These are phyloP conservation scores for Phrynosoma platyrhinos DNA, from an alignment of 2,113 vertebrate species.

Conservation along the genomic window DNA sequence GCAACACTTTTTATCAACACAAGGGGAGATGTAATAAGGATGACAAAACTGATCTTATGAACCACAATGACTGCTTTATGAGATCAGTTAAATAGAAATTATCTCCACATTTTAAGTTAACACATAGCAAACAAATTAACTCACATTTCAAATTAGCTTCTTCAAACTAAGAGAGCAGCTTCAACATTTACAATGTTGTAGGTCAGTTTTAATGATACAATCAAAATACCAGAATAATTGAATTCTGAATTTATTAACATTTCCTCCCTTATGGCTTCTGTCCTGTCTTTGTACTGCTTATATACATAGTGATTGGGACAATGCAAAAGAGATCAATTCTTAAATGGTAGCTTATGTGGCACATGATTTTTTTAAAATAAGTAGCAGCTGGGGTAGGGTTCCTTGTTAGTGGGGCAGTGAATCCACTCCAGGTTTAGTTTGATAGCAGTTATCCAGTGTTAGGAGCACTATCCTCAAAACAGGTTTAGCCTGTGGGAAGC, in stretches of 20 bases:
- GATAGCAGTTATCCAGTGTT: no score
- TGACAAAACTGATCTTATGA: not conserved
- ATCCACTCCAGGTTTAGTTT: no score
- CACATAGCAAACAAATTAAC: constrained; percentile 14
- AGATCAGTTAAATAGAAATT: constrained; percentile 20
- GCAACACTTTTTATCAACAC: constrained; percentile 18
- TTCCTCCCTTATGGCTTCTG: not conserved
- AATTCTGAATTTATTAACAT: constrained; percentile 18
- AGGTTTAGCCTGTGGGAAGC: no score
- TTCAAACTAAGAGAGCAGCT: not conserved
- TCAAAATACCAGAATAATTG: not conserved
- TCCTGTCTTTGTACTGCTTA: not conserved
- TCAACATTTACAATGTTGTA: not conserved
- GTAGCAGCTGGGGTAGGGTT: no score
- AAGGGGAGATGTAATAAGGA: constrained; percentile 16
- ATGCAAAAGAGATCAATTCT: no score
- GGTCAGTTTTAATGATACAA: not conserved
- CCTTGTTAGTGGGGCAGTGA: no score
- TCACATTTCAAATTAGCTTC: constrained; percentile 4
- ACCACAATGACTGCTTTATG: not conserved
- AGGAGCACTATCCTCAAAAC: no score
- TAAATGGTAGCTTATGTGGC: no score
- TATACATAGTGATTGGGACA: not conserved
- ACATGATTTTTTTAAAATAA: no score
- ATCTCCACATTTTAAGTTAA: not conserved